Evolutionary conservation across 2,113 vertebrate species (phyloP), one percentile per base, ranked within the genome.

Genomic region (Uria lomvia): DNA sequence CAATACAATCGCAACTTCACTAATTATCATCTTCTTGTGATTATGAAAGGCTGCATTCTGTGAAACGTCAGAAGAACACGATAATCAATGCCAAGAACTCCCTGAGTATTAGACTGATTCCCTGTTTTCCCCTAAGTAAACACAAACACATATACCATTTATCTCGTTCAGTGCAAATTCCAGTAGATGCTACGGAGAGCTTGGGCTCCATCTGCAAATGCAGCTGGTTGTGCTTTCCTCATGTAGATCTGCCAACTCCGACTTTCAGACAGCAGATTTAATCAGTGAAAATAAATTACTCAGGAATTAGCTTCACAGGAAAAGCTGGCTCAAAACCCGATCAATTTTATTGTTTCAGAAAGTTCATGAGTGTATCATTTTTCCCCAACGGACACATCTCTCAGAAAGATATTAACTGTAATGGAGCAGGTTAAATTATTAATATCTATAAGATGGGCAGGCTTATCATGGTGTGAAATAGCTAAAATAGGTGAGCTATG

Each of bases 371-470:
- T 62, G 24, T 34, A 74, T 76, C 21, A 23, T 88, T 95, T 96
- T 74, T 18, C 53, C 62, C 38, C 80, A 74, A 23, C 26, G 75
- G 94, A 63, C 55, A 50, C 14, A 78, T 80, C 52, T 83, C 66
- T 72, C 42, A 27, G 50, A 53, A 74, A 47, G 40, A 38, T 72
- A 75, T 94, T 87, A 82, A 72, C 74, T 68, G 71, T 26, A 80
- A 73, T n/a, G 59, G 77, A 72, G 42, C 29, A 88, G 43, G 76
- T 92, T 94, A 77, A 90, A 59, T 94, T 81, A 88, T 81, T 94
- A 70, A 81, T 45, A 43, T 58, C 63, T 91, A 10, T 72, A 56
- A 68, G 77, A 79, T 50, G 21, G 52, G 59, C 60, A 94, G 63
- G 52, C 12, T 93, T 65, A 43, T 89, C 85, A 60, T 1, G 3